Evolutionary conservation across 2,888 invertebrate species (phyloP).

Genomic region (Drosophila atripex): DNA sequence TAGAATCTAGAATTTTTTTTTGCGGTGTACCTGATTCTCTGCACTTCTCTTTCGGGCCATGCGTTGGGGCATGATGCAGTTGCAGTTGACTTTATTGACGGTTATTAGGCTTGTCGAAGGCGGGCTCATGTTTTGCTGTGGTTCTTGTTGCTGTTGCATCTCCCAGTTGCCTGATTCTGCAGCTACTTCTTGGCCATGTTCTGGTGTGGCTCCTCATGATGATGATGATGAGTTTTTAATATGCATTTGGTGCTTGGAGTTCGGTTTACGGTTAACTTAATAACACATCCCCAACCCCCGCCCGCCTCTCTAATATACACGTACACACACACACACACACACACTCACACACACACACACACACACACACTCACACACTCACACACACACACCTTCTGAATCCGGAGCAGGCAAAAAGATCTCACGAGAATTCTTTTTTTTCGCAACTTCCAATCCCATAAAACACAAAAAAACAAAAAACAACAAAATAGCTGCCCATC

Average conservation of each 20-base stretch:
- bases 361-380: too few species aligned
- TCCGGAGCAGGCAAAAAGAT: constrained; percentile 49
- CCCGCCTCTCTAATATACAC: constrained; percentile 12
- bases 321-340: constrained; percentile 10
- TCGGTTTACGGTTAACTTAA: constrained; percentile 71
- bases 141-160: constrained; percentile 33
- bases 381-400: constrained; percentile 17
- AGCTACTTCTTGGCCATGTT: constrained; percentile 29
- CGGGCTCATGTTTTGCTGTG: constrained; percentile 66
- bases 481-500: constrained; percentile 88
- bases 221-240: constrained; percentile 77
- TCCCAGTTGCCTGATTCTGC: constrained; percentile 4
- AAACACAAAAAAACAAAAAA: neutral
- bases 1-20: constrained; percentile 1
- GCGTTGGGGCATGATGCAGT: constrained; percentile 43
- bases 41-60: constrained; percentile 20
- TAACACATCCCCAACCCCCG: constrained; percentile 49
- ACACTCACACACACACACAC: too few species aligned
- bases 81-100: constrained; percentile 72
- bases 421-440: constrained; percentile 39
- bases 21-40: constrained; percentile 5
- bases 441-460: constrained; percentile 3
- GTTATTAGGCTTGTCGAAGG: constrained; percentile 78
- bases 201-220: constrained; percentile 60
- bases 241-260: constrained; percentile 74